Evolutionary conservation across 2,797 vertebrate genomes (phyloP), one percentile per base, ranked within the genome.

Genomic region (Zenarchopterus dispar): DNA sequence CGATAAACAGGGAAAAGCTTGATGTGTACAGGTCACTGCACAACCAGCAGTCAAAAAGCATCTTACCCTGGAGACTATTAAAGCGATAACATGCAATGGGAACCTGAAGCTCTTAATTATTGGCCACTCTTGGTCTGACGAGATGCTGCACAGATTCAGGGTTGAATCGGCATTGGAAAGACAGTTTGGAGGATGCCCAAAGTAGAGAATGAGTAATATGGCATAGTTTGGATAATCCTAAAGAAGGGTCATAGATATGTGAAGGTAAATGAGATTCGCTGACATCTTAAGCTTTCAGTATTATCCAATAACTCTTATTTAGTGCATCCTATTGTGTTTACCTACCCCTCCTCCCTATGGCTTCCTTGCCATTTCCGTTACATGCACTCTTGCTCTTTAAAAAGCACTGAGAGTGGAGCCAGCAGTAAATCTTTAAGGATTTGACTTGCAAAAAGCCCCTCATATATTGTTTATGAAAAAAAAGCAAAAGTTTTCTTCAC

Each of bases 391-490:
- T 56, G 59, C 85, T 81, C 77, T 84, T 86, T 89, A 88, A 90
- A 92, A 90, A 88, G 86, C 70, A 66, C 73, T 56, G 72, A 83
- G 74, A 85, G 86, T 56, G 56, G 71, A 89, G 79, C 63, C 67
- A 31, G 67, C 70, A 69, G 84, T 89, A 88, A 92, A 87, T 90
- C 90, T 93, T 92, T 91, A 88, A 96, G 96, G 95, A 97, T 97
- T 97, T 96, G 95, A 98, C 95, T 95, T 97, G 95, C 94, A 94
- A 98, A 96, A 97, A 93, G 96, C 96, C 94, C 92, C 94, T 99
- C 96, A 98, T 97, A 95, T 95, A 97, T 97, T 96, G 95, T 98
- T 97, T 94, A 98, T 98, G 93, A 86, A 86, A 87, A 82, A 82
- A 91, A 91, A 86, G 78, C 68, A 83, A 90, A 93, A 92, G 93